A percentile compares a stretch with the other conserved stretches of the same genome.
Evolutionary conservation across 2,888 invertebrate species (phyloP).

Genomic region (Pterostichus niger): DNA sequence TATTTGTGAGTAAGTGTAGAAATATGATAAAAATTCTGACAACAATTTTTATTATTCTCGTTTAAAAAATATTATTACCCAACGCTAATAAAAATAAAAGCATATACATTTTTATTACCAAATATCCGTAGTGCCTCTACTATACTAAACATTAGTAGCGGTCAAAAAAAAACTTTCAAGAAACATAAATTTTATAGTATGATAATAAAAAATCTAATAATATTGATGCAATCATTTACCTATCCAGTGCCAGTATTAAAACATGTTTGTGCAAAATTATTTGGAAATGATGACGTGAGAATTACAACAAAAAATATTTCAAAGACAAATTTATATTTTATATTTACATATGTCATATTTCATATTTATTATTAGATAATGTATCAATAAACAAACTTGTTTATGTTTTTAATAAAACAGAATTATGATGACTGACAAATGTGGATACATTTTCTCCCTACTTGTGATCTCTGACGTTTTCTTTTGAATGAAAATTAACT

Average conservation of each 20-base stretch:
- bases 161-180: slow-evolving; percentile 28
- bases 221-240: slow-evolving; percentile 58
- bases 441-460: not conserved
- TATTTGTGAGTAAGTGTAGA: slow-evolving; percentile 5
- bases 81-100: slow-evolving; percentile 43
- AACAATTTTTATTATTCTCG: slow-evolving; percentile 35
- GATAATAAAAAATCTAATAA: slow-evolving; percentile 62
- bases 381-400: slow-evolving; percentile 24
- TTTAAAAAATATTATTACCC: slow-evolving; percentile 35
- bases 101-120: slow-evolving; percentile 55
- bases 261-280: slow-evolving; percentile 44
- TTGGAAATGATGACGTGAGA: slow-evolving; percentile 36
- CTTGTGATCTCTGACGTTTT: slow-evolving; percentile 9
- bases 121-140: slow-evolving; percentile 5
- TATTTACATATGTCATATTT: slow-evolving; percentile 15
- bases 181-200: slow-evolving; percentile 31
- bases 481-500: slow-evolving; percentile 21
- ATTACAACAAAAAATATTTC: not conserved
- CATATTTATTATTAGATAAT: slow-evolving; percentile 42
- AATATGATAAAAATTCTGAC: slow-evolving; percentile 25
- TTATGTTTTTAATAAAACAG: not conserved
- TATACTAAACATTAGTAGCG: not conserved
- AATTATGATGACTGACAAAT: not conserved
- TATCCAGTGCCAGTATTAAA: slow-evolving; percentile 1
- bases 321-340: slow-evolving; percentile 18